Evolutionary conservation across 2,113 vertebrate genomes (phyloP).

Genomic region (Nyctereutes procyonoides): DNA sequence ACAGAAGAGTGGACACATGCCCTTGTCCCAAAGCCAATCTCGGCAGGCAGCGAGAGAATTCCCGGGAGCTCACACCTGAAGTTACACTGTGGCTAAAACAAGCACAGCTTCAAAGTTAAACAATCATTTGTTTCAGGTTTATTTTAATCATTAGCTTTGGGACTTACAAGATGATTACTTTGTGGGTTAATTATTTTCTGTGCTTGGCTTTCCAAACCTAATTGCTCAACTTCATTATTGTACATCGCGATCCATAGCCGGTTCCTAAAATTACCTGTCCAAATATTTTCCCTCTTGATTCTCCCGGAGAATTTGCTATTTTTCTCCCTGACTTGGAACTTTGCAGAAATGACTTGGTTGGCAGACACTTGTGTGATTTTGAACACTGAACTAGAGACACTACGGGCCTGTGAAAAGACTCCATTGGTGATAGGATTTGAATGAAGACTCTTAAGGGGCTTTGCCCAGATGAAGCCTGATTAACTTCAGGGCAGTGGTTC

Average conservation of each 20-base stretch:
- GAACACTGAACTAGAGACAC: slow-evolving; percentile 36
- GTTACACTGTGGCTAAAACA: slow-evolving; percentile 72
- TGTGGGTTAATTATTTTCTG: slow-evolving; percentile 68
- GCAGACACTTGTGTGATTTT: slow-evolving; percentile 4
- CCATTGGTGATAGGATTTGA: neutral
- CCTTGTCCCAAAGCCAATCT: neutral
- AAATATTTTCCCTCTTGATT: slow-evolving; percentile 72
- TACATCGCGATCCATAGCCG: slow-evolving; percentile 23
- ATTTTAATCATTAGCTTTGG: slow-evolving; percentile 75
- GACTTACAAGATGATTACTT: slow-evolving; percentile 79
- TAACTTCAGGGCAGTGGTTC: slow-evolving; percentile 9
- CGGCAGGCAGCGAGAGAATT: slow-evolving; percentile 49
- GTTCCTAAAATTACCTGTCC: slow-evolving; percentile 61
- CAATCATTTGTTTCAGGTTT: slow-evolving; percentile 80
- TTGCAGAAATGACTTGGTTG: slow-evolving; percentile 48
- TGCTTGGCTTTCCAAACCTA: slow-evolving; percentile 62
- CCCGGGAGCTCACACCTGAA: slow-evolving; percentile 24
- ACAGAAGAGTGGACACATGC: slow-evolving; percentile 19
- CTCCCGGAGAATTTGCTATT: slow-evolving; percentile 33
- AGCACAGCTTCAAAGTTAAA: slow-evolving; percentile 81
- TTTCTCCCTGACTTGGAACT: slow-evolving; percentile 14
- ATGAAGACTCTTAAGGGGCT: neutral
- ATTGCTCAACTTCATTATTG: slow-evolving; percentile 64
- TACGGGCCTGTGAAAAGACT: neutral
- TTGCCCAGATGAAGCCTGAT: neutral